Percentiles rank a stretch among this genome's conserved stretches.
Conservation (phyloP, 2,888 invertebrate genomes). For the Melanargia galathea region DNA sequence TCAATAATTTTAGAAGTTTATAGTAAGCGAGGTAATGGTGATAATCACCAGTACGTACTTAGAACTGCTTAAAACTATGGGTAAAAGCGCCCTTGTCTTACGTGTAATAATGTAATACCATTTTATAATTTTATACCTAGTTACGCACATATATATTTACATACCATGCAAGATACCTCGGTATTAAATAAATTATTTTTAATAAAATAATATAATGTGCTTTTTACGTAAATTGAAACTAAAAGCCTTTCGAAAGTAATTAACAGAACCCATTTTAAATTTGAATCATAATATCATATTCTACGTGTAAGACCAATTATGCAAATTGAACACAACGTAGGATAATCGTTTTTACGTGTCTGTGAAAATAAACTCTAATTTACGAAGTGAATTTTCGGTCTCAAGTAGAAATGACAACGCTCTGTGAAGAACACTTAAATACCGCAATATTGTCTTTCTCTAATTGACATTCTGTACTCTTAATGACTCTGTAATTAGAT, state of each 20-base stretch:
- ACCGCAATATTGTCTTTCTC: not conserved
- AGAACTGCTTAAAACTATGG: too few relatives aligned
- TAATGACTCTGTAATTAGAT: conserved; percentile 6
- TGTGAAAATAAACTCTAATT: conserved; percentile 3
- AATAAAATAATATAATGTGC: not conserved
- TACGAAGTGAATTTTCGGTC: not conserved
- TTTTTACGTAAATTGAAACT: not conserved
- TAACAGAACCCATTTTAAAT: not conserved
- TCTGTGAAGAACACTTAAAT: conserved; percentile 7
- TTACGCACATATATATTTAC: too few relatives aligned
- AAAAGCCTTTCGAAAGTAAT: conserved; percentile 1
- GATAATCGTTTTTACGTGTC: not conserved
- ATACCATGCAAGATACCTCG: too few relatives aligned
- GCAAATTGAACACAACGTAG: not conserved
- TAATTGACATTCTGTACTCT: conserved; percentile 6
- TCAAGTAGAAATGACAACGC: conserved; percentile 4
- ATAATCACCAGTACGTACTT: too few relatives aligned
- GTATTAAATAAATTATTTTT: too few relatives aligned
- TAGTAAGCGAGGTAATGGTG: too few relatives aligned
- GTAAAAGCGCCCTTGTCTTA: too few relatives aligned
- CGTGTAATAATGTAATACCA: too few relatives aligned
- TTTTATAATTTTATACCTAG: too few relatives aligned
- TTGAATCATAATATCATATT: not conserved
- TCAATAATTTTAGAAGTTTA: too few relatives aligned
- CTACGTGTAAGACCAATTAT: not conserved